Evolutionary conservation across 2,113 vertebrate genomes (phyloP).

Genomic region (Mustelus asterias): DNA sequence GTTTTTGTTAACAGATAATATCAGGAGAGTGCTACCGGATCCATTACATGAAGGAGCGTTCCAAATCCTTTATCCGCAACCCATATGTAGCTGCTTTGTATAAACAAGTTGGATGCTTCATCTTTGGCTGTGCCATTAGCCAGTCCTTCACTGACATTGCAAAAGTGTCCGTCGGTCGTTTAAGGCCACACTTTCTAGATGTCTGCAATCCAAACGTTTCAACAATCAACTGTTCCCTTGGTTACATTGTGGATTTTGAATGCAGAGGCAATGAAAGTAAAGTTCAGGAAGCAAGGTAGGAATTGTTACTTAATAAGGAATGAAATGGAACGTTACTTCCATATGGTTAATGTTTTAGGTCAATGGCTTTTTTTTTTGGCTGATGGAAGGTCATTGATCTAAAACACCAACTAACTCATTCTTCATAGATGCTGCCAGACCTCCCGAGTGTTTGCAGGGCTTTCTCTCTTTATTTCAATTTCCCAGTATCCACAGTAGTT

Average conservation of each 20-base stretch:
- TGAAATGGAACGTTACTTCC: not conserved
- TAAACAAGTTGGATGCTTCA: constrained; percentile 91
- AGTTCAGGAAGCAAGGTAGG: constrained; percentile 90
- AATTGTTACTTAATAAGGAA: not conserved
- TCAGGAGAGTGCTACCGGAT: constrained; percentile 92
- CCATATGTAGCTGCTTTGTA: constrained; percentile 89
- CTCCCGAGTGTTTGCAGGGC: too few species aligned
- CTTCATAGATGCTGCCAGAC: not conserved
- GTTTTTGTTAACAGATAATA: constrained; percentile 65
- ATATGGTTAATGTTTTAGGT: not conserved
- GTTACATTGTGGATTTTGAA: constrained; percentile 81
- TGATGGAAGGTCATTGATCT: not conserved
- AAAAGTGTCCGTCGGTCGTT: constrained; percentile 93
- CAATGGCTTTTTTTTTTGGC: too few species aligned
- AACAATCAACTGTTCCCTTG: constrained; percentile 74
- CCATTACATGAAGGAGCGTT: constrained; percentile 81
- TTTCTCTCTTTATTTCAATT: not conserved
- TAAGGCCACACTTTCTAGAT: constrained; percentile 86
- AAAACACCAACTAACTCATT: not conserved
- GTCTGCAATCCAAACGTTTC: constrained; percentile 77
- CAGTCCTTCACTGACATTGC: constrained; percentile 98
- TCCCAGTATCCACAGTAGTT: not conserved
- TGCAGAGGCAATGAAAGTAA: constrained; percentile 67
- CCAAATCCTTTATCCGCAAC: constrained; percentile 81
- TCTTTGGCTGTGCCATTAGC: constrained; percentile 91